Evolutionary conservation across 2,888 invertebrate genomes (phyloP).

Genomic region (Andricus quercusramuli): DNA sequence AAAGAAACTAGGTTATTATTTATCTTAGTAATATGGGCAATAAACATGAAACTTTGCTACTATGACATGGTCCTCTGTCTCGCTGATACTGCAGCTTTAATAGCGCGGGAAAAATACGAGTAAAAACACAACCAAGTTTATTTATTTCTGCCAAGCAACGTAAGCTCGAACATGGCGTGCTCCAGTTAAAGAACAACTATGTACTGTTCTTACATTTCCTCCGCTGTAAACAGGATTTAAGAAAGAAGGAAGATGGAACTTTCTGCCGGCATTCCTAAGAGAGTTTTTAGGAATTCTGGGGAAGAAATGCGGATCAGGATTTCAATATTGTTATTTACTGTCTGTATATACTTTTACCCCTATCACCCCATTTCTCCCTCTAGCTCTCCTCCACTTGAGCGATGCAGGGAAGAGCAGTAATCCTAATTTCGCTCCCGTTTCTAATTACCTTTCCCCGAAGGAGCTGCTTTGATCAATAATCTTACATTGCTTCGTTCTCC

Average conservation of each 20-base stretch:
- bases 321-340: slow-evolving; percentile 7
- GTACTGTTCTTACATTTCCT: slow-evolving; percentile 2
- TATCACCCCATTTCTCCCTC: slow-evolving; percentile 5
- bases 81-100: slow-evolving; percentile 42
- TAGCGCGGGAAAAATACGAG: slow-evolving; percentile 25
- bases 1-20: slow-evolving; percentile 51
- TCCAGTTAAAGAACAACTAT: slow-evolving; percentile 16
- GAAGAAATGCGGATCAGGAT: background rate
- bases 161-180: background rate
- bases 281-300: background rate
- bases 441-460: slow-evolving; percentile 43
- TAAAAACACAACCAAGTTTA: slow-evolving; percentile 46
- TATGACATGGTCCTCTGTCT: slow-evolving; percentile 37
- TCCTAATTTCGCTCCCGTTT: slow-evolving; percentile 43
- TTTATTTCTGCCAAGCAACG: slow-evolving; percentile 42
- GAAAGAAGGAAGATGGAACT: background rate
- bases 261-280: background rate
- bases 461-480: slow-evolving; percentile 45
- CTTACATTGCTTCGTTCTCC: slow-evolving; percentile 27
- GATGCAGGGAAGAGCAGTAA: slow-evolving; percentile 15
- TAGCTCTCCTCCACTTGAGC: background rate
- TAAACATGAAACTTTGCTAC: slow-evolving; percentile 27
- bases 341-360: slow-evolving; percentile 1
- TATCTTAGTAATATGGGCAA: slow-evolving; percentile 1
- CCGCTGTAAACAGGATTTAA: slow-evolving; percentile 8